Conservation (phyloP, 2,797 vertebrate genomes). For the Notoglanidium macrostoma region DNA sequence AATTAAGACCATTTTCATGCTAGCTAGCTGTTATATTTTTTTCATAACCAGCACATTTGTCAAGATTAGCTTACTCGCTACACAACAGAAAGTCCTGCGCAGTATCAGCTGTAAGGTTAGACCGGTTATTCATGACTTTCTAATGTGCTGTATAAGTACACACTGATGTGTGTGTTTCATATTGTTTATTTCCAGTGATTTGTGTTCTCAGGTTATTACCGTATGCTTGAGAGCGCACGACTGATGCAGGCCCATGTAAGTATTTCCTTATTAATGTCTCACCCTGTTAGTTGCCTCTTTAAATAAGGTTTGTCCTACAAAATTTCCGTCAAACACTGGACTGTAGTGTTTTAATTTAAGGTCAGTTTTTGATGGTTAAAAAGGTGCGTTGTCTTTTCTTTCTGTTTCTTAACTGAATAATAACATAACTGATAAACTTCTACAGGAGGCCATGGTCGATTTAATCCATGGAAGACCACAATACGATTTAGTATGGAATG, state of each 20-base stretch:
- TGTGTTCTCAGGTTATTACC: slow-evolving; percentile 34
- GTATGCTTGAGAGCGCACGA: slow-evolving; percentile 15
- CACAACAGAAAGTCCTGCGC: not conserved
- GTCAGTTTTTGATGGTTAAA: not conserved
- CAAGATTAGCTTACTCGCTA: not conserved
- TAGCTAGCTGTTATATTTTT: not conserved
- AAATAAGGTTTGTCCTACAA: not conserved
- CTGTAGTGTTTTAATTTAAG: not conserved
- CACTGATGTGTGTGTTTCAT: no score
- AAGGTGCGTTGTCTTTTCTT: not conserved
- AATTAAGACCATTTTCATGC: not conserved
- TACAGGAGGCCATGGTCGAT: slow-evolving; percentile 66
- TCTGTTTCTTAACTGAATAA: not conserved
- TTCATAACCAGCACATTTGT: not conserved
- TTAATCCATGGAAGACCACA: slow-evolving; percentile 45
- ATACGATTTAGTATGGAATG: slow-evolving; percentile 37
- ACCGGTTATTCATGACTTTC: not conserved
- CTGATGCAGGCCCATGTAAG: slow-evolving; percentile 66
- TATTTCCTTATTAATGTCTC: slow-evolving; percentile 25
- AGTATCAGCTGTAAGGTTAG: no score
- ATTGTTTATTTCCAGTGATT: not conserved
- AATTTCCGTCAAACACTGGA: not conserved
- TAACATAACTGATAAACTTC: not conserved
- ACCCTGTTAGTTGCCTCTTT: not conserved
- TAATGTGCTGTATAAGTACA: no score